Evolutionary conservation across 2,113 vertebrate species (phyloP), one percentile per base, ranked within the genome.

Genomic region (Ardeotis arabs): DNA sequence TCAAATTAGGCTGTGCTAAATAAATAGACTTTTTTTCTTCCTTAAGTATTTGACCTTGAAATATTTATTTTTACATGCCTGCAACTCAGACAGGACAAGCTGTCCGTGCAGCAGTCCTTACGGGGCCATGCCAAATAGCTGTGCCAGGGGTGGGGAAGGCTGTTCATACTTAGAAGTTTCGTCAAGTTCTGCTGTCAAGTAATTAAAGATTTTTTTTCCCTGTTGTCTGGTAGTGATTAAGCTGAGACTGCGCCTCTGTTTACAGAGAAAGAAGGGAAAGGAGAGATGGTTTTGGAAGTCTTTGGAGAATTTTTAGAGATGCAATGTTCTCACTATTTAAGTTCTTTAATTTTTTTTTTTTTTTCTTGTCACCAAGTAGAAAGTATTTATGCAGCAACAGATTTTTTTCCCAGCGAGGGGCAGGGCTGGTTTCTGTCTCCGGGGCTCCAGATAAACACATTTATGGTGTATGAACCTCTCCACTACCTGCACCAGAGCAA

Each of bases 41-140:
- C 66, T 75, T 50, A 85, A 85, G 47, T 92, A 83, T 63, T 92
- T 95, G 86, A 94, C 83, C 39, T 82, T 49, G 83, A 60, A 85
- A 64, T 83, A 76, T 9, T 90, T 88, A 52, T 64, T 96, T 93
- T 88, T 52, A 72, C 62, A 55, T 79, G 70, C 68, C 75, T 93
- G 44, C 73, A 75, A 3, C n/a, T 75, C 2, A 6, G 73, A 49
- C 35, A 62, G 88, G 62, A 90, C 75, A 55, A 59, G 73, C 8
- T 74, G 55, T 89, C 50, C 16, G 1, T 74, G 81, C 64, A 4
- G 8, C 41, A 66, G n/a, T n/a, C 74, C 28, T 63, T 68, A 25
- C 78, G 41, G 50, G 69, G 27, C 60, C 9, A 1, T 17, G 73
- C 77, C 49, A 29, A n/a, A 68, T 6, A 58, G 55, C 31, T 70